These are phyloP conservation scores for Nycteola revayana DNA, from an alignment of 2,888 invertebrate species.

Conservation along the genomic window DNA sequence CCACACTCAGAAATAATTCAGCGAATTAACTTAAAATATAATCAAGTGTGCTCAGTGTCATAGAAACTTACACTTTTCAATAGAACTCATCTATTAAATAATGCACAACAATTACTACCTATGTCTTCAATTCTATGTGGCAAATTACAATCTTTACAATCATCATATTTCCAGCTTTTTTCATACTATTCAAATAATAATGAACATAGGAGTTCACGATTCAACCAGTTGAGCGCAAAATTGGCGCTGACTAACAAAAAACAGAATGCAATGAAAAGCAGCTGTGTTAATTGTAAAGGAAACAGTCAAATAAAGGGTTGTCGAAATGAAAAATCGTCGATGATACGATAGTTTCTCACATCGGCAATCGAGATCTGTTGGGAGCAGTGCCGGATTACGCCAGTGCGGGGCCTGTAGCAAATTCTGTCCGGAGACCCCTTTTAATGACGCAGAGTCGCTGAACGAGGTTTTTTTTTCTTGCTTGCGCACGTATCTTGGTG, in stretches of 20 bases:
- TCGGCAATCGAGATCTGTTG: constrained; percentile 50
- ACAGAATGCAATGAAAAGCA: constrained; percentile 43
- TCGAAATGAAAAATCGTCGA: constrained; percentile 63
- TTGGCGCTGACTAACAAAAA: constrained; percentile 16
- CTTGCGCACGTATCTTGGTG: no score
- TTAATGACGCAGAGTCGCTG: no score
- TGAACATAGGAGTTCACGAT: no score
- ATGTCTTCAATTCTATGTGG: no score
- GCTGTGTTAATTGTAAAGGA: constrained; percentile 61
- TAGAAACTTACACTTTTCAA: constrained; percentile 59
- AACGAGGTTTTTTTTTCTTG: no score
- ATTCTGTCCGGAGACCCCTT: no score
- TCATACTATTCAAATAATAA: no score
- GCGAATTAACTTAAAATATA: constrained; percentile 46
- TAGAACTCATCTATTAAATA: constrained; percentile 53
- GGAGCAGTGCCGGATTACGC: no score
- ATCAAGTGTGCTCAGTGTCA: constrained; percentile 51
- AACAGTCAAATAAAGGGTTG: constrained; percentile 63
- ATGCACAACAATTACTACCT: constrained; percentile 47
- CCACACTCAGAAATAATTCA: constrained; percentile 47
- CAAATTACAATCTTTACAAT: no score
- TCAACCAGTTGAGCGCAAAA: constrained; percentile 11
- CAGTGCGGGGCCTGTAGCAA: no score
- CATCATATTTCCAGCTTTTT: no score
- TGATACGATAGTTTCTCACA: constrained; percentile 67